Conservation (phyloP, 2,113 vertebrate genomes). For the Archocentrus centrarchus region DNA sequence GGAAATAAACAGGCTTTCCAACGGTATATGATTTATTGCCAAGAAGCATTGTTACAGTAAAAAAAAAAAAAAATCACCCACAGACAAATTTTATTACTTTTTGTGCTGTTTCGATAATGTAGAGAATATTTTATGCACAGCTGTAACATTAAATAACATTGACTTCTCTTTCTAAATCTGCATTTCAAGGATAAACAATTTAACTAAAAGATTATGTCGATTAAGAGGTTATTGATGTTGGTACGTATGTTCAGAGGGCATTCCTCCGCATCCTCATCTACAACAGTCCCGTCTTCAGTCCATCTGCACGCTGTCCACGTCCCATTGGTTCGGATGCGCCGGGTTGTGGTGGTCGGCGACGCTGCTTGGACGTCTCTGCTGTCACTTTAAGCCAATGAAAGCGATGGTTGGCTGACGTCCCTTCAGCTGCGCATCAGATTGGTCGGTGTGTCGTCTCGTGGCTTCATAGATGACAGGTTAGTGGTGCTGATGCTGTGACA, state of each 20-base stretch:
- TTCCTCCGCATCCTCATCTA: constrained; percentile 22
- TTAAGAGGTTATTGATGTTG: not conserved
- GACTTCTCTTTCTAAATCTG: not conserved
- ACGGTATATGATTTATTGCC: no score
- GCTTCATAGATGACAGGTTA: constrained; percentile 31
- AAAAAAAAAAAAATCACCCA: no score
- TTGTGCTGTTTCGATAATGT: not conserved
- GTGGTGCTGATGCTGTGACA: constrained; percentile 78
- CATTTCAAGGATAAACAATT: not conserved
- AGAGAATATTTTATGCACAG: not conserved
- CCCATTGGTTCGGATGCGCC: constrained; percentile 47
- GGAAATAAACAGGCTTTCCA: no score
- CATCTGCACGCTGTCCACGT: constrained; percentile 58
- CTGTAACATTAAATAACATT: not conserved
- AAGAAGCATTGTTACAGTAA: no score
- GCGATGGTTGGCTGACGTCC: constrained; percentile 39
- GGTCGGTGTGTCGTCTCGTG: constrained; percentile 31
- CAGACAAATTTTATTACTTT: no score
- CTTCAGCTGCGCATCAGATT: constrained; percentile 39
- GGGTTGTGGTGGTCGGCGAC: not conserved
- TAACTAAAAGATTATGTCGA: not conserved
- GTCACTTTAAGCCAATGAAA: not conserved
- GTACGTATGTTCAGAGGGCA: not conserved
- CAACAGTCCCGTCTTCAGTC: not conserved
- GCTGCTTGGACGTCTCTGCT: constrained; percentile 18